Conservation (phyloP, 2,113 vertebrate genomes). For the Mugil cephalus region DNA sequence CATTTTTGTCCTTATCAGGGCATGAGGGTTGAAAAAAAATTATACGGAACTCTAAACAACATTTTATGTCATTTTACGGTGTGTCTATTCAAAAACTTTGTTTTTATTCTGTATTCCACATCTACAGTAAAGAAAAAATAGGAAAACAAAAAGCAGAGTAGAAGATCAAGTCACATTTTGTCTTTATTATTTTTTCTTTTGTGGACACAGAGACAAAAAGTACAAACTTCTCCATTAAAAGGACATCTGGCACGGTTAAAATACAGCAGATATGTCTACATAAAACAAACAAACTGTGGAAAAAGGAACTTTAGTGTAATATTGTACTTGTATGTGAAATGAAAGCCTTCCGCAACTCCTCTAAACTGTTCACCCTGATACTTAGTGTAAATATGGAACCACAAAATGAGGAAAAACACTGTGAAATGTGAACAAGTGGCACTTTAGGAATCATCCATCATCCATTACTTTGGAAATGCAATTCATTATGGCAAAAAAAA, state of each 20-base stretch:
- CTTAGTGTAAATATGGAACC: constrained; percentile 44
- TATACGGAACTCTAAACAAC: no score
- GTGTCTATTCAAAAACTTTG: background rate
- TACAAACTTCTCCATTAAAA: constrained; percentile 6
- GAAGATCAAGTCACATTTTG: background rate
- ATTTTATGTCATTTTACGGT: background rate
- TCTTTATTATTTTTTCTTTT: constrained; percentile 45
- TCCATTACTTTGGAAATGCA: constrained; percentile 66
- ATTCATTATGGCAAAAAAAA: constrained; percentile 60
- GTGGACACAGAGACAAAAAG: constrained; percentile 13
- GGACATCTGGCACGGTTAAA: background rate
- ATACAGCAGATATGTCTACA: background rate
- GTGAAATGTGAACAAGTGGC: constrained; percentile 45
- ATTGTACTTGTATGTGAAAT: constrained; percentile 22
- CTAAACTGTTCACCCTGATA: constrained; percentile 37
- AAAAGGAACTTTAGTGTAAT: constrained; percentile 27
- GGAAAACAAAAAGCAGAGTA: background rate
- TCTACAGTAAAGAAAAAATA: background rate
- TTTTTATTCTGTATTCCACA: background rate
- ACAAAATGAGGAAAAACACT: constrained; percentile 50
- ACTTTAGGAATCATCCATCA: constrained; percentile 74
- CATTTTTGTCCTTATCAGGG: no score
- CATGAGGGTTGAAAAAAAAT: no score
- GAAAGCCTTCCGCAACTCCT: constrained; percentile 5
- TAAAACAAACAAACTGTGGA: background rate